phyloP scores from a whole-genome alignment of 2,888 invertebrate species.

The Epirrhoe tristata region DNA sequence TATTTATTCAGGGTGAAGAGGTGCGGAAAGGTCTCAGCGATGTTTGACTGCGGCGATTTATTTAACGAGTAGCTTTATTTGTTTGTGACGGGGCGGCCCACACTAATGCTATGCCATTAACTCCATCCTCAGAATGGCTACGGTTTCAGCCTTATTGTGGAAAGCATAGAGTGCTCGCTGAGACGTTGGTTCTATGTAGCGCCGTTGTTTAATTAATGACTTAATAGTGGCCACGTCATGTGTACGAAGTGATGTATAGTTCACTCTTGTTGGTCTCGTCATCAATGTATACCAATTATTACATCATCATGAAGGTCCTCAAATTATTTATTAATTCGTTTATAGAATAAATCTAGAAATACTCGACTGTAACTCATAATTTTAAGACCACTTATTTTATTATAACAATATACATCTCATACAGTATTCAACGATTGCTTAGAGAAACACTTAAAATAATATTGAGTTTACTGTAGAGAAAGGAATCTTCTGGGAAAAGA shows the following conservation, averaged over 20 bases:
- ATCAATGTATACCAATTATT: constrained; percentile 11
- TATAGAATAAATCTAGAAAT: not conserved
- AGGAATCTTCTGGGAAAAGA: not conserved
- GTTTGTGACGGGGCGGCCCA: constrained; percentile 66
- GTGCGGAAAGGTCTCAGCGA: constrained; percentile 70
- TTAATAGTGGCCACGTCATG: constrained; percentile 69
- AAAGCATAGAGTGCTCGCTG: constrained; percentile 47
- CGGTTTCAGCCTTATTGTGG: constrained; percentile 66
- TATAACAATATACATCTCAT: not conserved
- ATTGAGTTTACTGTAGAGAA: not conserved
- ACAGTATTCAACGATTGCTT: not conserved
- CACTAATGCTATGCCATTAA: constrained; percentile 73
- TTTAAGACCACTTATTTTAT: not conserved
- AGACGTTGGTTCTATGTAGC: constrained; percentile 49
- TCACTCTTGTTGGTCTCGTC: constrained; percentile 41
- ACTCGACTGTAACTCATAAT: not conserved
- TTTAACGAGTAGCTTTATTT: constrained; percentile 78
- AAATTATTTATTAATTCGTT: constrained; percentile 4
- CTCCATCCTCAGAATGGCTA: constrained; percentile 59
- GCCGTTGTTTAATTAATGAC: constrained; percentile 70
- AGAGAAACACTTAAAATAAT: not conserved
- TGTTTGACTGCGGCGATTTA: constrained; percentile 76
- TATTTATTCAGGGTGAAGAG: constrained; percentile 68
- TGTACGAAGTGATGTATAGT: constrained; percentile 59
- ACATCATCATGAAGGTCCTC: constrained; percentile 18